Percentiles rank a stretch among this genome's conserved stretches.
These are phyloP conservation scores for Hydrolagus affinis DNA, from an alignment of 2,113 vertebrate species.

Conservation along the genomic window DNA sequence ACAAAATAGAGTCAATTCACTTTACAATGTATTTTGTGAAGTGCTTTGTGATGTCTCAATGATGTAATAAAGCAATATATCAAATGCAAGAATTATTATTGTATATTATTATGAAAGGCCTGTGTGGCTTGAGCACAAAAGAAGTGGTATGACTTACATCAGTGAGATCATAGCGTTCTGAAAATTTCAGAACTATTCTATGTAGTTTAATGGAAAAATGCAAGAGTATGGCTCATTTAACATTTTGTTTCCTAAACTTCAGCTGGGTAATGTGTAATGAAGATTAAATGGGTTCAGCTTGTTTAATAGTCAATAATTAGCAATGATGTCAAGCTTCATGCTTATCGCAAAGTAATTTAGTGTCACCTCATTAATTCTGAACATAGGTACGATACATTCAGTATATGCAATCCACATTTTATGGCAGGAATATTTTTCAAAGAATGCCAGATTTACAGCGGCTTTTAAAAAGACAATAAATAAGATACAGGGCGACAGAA, in stretches of 20 bases:
- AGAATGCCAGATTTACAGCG: not conserved
- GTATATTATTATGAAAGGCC: not conserved
- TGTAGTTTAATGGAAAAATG: not conserved
- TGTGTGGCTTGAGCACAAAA: not conserved
- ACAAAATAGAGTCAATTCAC: too few relatives aligned
- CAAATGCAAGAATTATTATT: not conserved
- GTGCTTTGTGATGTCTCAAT: too few relatives aligned
- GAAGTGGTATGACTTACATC: not conserved
- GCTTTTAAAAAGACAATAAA: not conserved
- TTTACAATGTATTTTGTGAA: too few relatives aligned
- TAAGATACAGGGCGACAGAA: not conserved
- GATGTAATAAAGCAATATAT: not conserved
- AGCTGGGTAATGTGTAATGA: not conserved
- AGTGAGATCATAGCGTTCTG: too few relatives aligned
- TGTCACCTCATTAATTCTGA: not conserved
- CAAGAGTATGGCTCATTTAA: not conserved
- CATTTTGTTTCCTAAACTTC: not conserved
- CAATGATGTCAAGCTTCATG: not conserved
- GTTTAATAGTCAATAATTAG: conserved; percentile 9
- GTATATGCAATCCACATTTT: not conserved
- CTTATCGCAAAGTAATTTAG: not conserved
- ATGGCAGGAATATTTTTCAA: too few relatives aligned
- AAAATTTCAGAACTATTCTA: not conserved
- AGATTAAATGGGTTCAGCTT: not conserved
- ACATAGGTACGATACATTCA: not conserved